Evolutionary conservation across 2,888 invertebrate species (phyloP).

Genomic region (Taphrorychus bicolor): DNA sequence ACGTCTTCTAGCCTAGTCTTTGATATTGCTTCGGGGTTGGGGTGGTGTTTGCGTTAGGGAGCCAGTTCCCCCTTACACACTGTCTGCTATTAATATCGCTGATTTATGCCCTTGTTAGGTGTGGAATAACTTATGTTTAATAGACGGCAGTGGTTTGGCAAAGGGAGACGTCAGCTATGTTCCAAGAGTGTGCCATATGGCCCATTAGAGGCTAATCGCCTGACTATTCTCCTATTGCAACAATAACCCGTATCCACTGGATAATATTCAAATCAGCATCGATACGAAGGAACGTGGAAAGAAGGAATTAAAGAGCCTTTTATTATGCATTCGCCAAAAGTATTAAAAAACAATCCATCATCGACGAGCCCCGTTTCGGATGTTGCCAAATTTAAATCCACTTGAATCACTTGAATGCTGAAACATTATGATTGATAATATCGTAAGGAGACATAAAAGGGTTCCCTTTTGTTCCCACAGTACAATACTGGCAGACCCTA

Average conservation of each 20-base stretch:
- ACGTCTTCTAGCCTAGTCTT: no score
- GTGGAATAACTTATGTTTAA: conserved; percentile 41
- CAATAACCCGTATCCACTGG: neutral
- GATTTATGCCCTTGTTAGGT: conserved; percentile 39
- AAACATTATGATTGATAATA: conserved; percentile 41
- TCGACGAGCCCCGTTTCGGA: conserved; percentile 34
- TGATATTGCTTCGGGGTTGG: no score
- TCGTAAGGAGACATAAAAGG: conserved; percentile 34
- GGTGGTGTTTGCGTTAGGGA: neutral
- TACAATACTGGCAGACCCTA: neutral
- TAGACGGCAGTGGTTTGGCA: conserved; percentile 26
- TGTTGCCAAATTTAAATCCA: conserved; percentile 40
- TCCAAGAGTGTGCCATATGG: neutral
- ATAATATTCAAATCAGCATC: neutral
- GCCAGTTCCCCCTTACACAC: neutral
- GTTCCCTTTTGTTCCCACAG: conserved; percentile 26
- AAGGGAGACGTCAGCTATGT: neutral
- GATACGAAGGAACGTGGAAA: neutral
- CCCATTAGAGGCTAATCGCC: neutral
- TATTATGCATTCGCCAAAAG: conserved; percentile 17
- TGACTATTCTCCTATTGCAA: no score
- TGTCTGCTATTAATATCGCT: conserved; percentile 32
- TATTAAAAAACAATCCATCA: conserved; percentile 41
- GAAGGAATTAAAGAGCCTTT: conserved; percentile 12
- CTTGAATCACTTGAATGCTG: conserved; percentile 34